These are phyloP conservation scores for Indicator indicator DNA, from an alignment of 2,113 vertebrate species.

Conservation along the genomic window DNA sequence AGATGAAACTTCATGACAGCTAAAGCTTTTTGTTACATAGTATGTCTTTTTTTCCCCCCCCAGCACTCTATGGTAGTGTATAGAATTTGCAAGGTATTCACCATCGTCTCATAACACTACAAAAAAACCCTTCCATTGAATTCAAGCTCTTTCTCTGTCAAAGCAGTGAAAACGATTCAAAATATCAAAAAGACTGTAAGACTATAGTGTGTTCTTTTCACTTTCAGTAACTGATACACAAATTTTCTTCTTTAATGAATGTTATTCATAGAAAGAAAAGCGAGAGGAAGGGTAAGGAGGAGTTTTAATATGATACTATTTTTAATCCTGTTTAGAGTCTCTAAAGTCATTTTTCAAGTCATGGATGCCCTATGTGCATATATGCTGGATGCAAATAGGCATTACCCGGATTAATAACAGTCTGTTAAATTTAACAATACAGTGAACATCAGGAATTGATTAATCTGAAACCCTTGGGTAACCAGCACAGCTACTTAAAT, in stretches of 20 bases:
- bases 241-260: not conserved
- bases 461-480: constrained; percentile 37
- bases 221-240: fast-evolving
- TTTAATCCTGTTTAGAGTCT: not conserved
- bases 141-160: not conserved
- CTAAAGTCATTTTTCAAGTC: not conserved
- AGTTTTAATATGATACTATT: not conserved
- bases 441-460: constrained; percentile 58
- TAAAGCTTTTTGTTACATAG: not conserved
- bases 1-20: not conserved
- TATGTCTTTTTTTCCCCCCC: not conserved
- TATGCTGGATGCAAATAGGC: not conserved
- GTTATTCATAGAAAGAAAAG: not conserved
- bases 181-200: not conserved
- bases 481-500: constrained; percentile 29
- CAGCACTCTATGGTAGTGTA: not conserved
- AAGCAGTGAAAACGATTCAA: not conserved
- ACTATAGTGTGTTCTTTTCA: not conserved
- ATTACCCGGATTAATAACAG: constrained; percentile 35
- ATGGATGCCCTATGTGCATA: not conserved
- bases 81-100: not conserved
- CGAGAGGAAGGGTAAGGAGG: not conserved
- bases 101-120: not conserved
- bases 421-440: constrained; percentile 50
- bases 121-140: not conserved